Evolutionary conservation across 2,113 vertebrate genomes (phyloP).

Genomic region (Menura novaehollandiae): DNA sequence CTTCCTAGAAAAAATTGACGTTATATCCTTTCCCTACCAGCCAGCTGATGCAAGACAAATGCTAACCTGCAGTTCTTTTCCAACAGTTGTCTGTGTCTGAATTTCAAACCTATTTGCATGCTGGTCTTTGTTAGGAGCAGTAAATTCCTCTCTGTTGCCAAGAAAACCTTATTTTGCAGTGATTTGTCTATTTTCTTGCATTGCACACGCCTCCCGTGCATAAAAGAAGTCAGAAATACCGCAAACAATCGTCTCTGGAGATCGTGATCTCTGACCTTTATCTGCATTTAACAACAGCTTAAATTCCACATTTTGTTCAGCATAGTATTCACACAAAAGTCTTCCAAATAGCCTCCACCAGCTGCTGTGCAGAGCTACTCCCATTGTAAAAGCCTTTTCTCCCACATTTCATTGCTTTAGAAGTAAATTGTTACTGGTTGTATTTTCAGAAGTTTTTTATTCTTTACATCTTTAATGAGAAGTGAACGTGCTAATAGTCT

Average conservation of each 20-base stretch:
- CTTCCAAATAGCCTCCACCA: constrained; percentile 24
- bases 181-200: constrained; percentile 23
- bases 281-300: constrained; percentile 53
- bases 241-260: background rate
- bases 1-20: background rate
- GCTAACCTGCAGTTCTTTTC: background rate
- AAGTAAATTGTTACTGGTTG: constrained; percentile 14
- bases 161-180: constrained; percentile 53
- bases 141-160: constrained; percentile 51
- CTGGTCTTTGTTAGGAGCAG: constrained; percentile 37
- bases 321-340: constrained; percentile 30
- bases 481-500: background rate
- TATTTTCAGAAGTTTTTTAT: background rate
- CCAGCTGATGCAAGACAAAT: background rate
- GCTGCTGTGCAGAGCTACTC: constrained; percentile 34
- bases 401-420: constrained; percentile 5
- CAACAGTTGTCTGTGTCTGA: background rate
- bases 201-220: constrained; percentile 18
- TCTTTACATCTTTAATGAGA: constrained; percentile 18
- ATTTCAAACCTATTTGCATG: constrained; percentile 41
- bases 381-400: constrained; percentile 35
- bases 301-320: constrained; percentile 52
- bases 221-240: constrained; percentile 52
- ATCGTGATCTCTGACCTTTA: constrained; percentile 52
- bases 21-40: background rate